These are phyloP conservation scores for Panagrolaimus sp. DNA, from an alignment of 1,140 invertebrate genomes.

Conservation along the genomic window DNA sequence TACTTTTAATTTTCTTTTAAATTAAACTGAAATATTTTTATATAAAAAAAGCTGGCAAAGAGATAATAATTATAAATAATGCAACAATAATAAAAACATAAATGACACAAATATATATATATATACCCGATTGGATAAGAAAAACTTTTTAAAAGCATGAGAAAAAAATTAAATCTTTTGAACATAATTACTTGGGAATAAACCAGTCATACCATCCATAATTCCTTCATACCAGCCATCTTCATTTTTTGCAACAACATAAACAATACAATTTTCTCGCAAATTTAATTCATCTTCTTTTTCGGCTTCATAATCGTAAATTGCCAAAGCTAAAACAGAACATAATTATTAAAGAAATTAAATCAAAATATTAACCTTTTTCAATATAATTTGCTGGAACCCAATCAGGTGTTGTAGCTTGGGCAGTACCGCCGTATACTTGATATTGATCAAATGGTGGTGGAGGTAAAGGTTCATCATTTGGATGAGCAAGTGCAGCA, in stretches of 20 bases:
- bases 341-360: not conserved
- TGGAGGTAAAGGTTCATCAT: not conserved
- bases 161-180: slow-evolving; percentile 60
- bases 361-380: not conserved
- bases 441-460: not conserved
- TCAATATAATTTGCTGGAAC: not conserved
- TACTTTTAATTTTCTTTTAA: no score
- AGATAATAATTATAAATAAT: no score
- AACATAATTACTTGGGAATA: slow-evolving; percentile 96
- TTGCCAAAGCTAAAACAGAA: slow-evolving; percentile 75
- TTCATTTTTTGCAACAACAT: slow-evolving; percentile 97
- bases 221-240: slow-evolving; percentile 99
- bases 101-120: no score
- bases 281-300: slow-evolving; percentile 97
- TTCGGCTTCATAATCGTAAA: slow-evolving; percentile 96
- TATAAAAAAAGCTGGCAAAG: no score
- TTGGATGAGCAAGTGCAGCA: not conserved
- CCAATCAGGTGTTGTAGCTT: not conserved
- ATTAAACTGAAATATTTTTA: no score
- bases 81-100: no score
- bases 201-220: slow-evolving; percentile 89
- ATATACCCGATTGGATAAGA: no score
- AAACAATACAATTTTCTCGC: slow-evolving; percentile 92
- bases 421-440: not conserved
- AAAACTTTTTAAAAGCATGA: no score